Conservation (phyloP, 2,888 invertebrate genomes). For the Leistus spinibarbis region DNA sequence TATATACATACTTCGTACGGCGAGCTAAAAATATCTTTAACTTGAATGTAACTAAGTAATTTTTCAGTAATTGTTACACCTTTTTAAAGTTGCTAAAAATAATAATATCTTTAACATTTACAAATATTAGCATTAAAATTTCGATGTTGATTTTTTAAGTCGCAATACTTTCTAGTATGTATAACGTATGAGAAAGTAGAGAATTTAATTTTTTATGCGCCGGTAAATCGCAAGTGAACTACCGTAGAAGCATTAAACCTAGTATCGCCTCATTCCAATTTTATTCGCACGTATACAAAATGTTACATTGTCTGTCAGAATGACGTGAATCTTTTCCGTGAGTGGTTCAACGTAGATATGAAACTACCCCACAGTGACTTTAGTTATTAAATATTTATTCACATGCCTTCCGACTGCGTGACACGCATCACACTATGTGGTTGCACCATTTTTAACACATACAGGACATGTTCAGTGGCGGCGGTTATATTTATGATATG, state of each 20-base stretch:
- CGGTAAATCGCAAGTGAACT: not conserved
- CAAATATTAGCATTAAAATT: too few species aligned
- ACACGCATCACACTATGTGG: slow-evolving; percentile 1
- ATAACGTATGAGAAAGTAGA: too few species aligned
- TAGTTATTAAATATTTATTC: slow-evolving; percentile 12
- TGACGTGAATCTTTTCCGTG: not conserved
- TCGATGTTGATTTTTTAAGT: too few species aligned
- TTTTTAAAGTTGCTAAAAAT: too few species aligned
- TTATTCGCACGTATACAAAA: not conserved
- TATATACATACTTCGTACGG: too few species aligned
- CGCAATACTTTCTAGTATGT: too few species aligned
- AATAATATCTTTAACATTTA: too few species aligned
- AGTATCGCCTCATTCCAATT: not conserved
- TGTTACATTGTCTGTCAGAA: not conserved
- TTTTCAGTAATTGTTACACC: too few species aligned
- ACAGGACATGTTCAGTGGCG: not conserved
- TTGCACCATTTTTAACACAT: not conserved
- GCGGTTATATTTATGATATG: too few species aligned
- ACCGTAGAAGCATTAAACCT: not conserved
- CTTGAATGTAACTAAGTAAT: too few species aligned
- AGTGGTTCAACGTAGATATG: not conserved
- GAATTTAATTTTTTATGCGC: not conserved
- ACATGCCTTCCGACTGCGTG: not conserved
- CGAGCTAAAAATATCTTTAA: too few species aligned
- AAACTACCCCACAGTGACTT: slow-evolving; percentile 2